Percentiles rank a stretch among this genome's conserved stretches.
Evolutionary conservation across 37 sponge, comb jelly and placozoan genomes (phyloP).

Genomic region (Axinella damicornis): DNA sequence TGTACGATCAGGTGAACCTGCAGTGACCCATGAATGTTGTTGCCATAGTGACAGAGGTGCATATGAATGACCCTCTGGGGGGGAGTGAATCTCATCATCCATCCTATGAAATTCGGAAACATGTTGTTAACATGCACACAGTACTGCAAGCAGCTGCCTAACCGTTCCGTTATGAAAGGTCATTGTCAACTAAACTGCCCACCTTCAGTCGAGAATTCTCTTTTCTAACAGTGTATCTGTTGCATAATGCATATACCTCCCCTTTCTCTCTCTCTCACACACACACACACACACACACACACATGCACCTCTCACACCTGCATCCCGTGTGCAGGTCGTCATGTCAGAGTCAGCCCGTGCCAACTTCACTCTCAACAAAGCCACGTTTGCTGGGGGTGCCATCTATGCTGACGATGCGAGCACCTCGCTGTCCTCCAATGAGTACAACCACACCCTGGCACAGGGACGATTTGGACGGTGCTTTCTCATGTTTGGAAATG

Average conservation of each 20-base stretch:
- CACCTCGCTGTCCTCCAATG: slow-evolving; percentile 29
- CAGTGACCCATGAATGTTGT: too few relatives aligned
- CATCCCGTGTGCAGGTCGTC: slow-evolving; percentile 46
- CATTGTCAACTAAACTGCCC: too few relatives aligned
- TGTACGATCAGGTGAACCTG: too few relatives aligned
- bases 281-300: neutral
- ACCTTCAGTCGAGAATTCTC: too few relatives aligned
- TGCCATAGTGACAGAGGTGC: too few relatives aligned
- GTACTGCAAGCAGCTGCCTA: too few relatives aligned
- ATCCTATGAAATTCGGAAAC: too few relatives aligned
- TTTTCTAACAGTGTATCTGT: too few relatives aligned
- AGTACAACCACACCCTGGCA: slow-evolving; percentile 59
- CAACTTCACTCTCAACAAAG: slow-evolving; percentile 53
- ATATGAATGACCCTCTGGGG: too few relatives aligned
- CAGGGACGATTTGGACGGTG: slow-evolving; percentile 39
- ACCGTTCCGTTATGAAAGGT: too few relatives aligned
- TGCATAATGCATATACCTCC: neutral
- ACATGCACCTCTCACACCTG: neutral
- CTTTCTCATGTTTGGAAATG: slow-evolving; percentile 76
- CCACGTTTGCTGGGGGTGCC: slow-evolving; percentile 64
- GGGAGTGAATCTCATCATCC: too few relatives aligned
- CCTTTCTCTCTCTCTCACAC: neutral
- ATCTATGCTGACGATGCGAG: slow-evolving; percentile 71
- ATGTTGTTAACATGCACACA: too few relatives aligned
- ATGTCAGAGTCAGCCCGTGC: slow-evolving; percentile 23